Evolutionary conservation across 2,113 vertebrate genomes (phyloP).

Genomic region (Puffinus mauretanicus): DNA sequence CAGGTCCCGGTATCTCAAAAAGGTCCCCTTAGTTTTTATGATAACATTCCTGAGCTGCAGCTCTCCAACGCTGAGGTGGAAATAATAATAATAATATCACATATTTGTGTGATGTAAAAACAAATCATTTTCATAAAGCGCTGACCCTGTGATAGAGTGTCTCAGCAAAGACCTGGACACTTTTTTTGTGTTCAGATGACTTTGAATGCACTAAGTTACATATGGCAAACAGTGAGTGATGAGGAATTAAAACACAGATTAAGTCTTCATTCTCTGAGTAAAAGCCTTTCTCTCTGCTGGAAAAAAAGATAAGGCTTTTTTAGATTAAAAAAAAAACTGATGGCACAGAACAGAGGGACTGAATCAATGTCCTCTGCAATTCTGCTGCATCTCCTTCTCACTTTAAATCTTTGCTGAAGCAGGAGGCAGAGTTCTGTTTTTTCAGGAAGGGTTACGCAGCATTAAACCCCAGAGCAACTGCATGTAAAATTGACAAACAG

Average conservation of each 20-base stretch:
- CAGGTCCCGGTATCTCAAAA: not conserved
- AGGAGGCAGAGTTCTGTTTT: not conserved
- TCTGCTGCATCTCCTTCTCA: not conserved
- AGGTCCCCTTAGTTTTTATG: not conserved
- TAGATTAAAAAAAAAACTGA: not conserved
- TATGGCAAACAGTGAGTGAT: not conserved
- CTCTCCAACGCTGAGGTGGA: not conserved
- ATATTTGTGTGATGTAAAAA: not conserved
- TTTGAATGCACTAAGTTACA: not conserved
- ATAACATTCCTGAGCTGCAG: not conserved
- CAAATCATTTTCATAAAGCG: not conserved
- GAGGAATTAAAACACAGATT: not conserved
- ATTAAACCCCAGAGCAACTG: not conserved
- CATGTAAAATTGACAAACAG: not conserved
- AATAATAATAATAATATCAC: not conserved
- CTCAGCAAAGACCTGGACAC: not conserved
- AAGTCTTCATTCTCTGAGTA: not conserved
- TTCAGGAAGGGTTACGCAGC: not conserved
- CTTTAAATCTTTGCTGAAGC: constrained; percentile 1
- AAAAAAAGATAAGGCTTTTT: not conserved
- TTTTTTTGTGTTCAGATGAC: not conserved
- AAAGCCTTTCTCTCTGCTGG: not conserved
- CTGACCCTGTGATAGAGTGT: not conserved
- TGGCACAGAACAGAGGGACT: not conserved
- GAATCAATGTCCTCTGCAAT: not conserved